A percentile compares a stretch with the other conserved stretches of the same genome.
These are phyloP conservation scores for Drosophila nr. perissopoda DNA, from an alignment of 2,888 invertebrate genomes.

Conservation along the genomic window DNA sequence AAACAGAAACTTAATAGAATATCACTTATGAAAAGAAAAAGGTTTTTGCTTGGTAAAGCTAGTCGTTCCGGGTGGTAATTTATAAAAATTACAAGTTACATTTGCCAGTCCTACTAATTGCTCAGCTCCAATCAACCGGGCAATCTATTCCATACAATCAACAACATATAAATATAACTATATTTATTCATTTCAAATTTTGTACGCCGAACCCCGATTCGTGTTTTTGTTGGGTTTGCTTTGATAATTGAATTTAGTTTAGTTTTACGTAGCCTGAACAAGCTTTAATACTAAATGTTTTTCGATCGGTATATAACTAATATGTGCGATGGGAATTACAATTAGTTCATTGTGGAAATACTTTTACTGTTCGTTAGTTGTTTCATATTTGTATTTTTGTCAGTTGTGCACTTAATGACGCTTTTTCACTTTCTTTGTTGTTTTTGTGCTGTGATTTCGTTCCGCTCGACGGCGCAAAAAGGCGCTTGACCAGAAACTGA, in stretches of 20 bases:
- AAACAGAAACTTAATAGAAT: background rate
- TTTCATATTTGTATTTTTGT: conserved; percentile 54
- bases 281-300: background rate
- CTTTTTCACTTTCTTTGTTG: conserved; percentile 60
- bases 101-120: conserved; percentile 6
- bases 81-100: background rate
- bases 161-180: background rate
- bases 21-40: background rate
- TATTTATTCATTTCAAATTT: conserved; percentile 27
- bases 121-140: conserved; percentile 17
- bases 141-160: background rate
- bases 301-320: background rate
- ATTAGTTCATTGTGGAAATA: conserved; percentile 18
- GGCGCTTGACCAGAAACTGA: conserved; percentile 80
- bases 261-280: fast-evolving
- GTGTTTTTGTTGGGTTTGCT: background rate
- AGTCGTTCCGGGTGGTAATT: conserved; percentile 7
- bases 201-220: conserved; percentile 39
- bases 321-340: conserved; percentile 1
- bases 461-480: conserved; percentile 75
- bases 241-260: background rate
- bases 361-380: conserved; percentile 22
- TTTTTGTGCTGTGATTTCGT: conserved; percentile 48
- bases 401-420: conserved; percentile 57
- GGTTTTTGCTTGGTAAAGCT: background rate